phyloP scores from a whole-genome alignment of 2,113 vertebrate species.

The Macquaria ambigua region DNA sequence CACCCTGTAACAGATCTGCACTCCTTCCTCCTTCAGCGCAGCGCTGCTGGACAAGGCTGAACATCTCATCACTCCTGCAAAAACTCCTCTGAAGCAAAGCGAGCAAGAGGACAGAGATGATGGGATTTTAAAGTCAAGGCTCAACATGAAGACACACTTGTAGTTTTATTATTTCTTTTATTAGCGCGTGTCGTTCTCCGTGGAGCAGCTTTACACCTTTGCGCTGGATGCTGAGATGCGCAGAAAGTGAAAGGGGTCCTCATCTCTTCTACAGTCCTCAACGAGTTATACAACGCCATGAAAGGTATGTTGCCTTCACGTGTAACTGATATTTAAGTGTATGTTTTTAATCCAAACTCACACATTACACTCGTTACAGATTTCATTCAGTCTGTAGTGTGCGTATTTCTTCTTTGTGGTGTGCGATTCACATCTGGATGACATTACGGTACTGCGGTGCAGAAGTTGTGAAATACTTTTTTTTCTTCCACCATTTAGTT shows the following conservation, averaged over 20 bases:
- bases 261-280: conserved; percentile 72
- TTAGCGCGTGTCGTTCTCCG: not conserved
- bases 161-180: not conserved
- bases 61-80: conserved; percentile 43
- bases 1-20: not conserved
- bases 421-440: conserved; percentile 88
- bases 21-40: conserved; percentile 18
- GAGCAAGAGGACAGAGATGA: conserved; percentile 30
- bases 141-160: conserved; percentile 43
- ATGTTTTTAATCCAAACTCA: not conserved
- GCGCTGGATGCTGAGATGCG: conserved; percentile 79
- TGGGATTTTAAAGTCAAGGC: conserved; percentile 70
- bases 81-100: conserved; percentile 9
- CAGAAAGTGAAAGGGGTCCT: conserved; percentile 77
- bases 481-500: conserved; percentile 46
- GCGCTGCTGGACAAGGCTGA: conserved; percentile 24
- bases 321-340: not conserved
- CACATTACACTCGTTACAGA: not conserved
- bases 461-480: conserved; percentile 84
- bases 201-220: conserved; percentile 39
- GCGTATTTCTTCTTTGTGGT: conserved; percentile 28
- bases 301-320: conserved; percentile 75
- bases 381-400: not conserved
- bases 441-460: conserved; percentile 85
- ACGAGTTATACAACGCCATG: conserved; percentile 80